Conservation (phyloP, 2,113 vertebrate species). For the Caloenas nicobarica region DNA sequence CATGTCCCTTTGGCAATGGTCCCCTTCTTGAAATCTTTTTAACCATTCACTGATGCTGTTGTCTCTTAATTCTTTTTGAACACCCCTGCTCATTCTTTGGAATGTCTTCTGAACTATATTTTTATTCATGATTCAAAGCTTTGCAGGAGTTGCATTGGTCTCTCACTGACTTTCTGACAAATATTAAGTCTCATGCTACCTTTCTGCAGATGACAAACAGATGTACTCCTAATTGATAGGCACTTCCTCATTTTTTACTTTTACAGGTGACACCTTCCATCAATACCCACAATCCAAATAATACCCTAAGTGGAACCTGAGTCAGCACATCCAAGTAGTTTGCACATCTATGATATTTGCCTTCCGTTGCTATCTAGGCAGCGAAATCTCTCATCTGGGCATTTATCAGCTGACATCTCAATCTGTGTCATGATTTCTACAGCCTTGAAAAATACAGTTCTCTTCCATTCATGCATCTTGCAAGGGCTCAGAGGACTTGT, state of each 20-base stretch:
- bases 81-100: accelerated
- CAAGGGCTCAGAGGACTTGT: neutral
- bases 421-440: neutral
- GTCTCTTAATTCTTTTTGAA: neutral
- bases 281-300: neutral
- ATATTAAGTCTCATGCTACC: neutral
- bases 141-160: neutral
- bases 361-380: neutral
- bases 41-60: neutral
- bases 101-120: neutral
- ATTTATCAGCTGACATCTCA: neutral
- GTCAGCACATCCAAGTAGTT: neutral
- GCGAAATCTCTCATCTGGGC: neutral
- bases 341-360: neutral
- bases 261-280: neutral
- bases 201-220: neutral
- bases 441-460: neutral
- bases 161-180: neutral
- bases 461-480: neutral
- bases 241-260: neutral
- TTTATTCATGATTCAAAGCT: neutral
- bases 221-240: neutral
- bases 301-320: neutral
- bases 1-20: neutral
- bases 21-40: neutral